Percentiles rank a stretch among this genome's conserved stretches.
Conservation (phyloP, 2,797 vertebrate species). For the Tarsius wallacei region DNA sequence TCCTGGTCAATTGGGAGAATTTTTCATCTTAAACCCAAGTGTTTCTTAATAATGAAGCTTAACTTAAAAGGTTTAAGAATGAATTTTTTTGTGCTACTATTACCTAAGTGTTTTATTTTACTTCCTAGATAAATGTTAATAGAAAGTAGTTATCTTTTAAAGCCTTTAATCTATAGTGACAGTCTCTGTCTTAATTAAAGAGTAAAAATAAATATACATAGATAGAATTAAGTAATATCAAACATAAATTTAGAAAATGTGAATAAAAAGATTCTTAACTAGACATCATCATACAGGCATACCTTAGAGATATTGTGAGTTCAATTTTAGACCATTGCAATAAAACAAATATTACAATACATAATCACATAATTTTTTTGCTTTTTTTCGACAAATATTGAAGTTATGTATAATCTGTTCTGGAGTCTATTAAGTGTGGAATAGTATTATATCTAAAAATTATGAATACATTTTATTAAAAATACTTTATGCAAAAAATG, state of each 20-base stretch:
- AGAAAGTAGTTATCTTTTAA: not conserved
- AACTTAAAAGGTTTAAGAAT: not conserved
- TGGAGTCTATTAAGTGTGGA: not conserved
- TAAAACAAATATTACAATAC: not conserved
- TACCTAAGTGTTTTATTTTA: not conserved
- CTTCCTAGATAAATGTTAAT: not conserved
- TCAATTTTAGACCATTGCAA: not conserved
- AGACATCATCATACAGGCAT: not conserved
- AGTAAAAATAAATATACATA: not conserved
- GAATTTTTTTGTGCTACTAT: not conserved
- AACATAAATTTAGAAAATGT: not conserved
- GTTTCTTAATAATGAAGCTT: constrained; percentile 43
- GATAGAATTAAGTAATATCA: not conserved
- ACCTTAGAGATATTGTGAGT: not conserved
- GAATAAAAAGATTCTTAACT: not conserved
- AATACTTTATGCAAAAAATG: not conserved
- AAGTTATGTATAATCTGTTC: not conserved
- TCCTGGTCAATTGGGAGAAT: constrained; percentile 16
- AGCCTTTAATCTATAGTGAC: not conserved
- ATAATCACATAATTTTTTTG: not conserved
- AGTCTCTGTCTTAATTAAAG: not conserved
- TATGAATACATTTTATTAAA: not conserved
- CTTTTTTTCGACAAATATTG: not conserved
- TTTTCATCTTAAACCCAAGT: not conserved
- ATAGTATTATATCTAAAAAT: not conserved